Percentiles rank a stretch among this genome's conserved stretches.
Evolutionary conservation across 2,113 vertebrate species (phyloP).

Genomic region (Chaetops frenatus): DNA sequence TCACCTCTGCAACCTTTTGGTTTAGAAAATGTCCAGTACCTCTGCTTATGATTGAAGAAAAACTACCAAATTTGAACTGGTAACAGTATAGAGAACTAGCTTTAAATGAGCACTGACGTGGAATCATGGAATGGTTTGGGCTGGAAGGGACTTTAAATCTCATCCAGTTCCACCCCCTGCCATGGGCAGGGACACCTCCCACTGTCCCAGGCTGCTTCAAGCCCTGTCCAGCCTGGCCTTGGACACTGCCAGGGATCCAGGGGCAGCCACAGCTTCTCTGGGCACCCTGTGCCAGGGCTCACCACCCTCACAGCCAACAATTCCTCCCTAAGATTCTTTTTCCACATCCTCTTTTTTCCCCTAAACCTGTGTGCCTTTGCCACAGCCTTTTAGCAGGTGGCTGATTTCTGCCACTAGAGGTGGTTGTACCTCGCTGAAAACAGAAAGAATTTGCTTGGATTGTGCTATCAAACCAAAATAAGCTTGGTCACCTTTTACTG

Average conservation of each 20-base stretch:
- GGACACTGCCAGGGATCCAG: background rate
- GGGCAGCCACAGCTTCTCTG: background rate
- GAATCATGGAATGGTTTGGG: background rate
- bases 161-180: accelerated
- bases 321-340: background rate
- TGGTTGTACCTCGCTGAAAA: background rate
- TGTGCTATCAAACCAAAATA: background rate
- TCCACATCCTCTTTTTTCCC: background rate
- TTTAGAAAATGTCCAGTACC: background rate
- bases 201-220: background rate
- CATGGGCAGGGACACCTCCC: background rate
- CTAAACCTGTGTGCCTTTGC: background rate
- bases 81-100: background rate
- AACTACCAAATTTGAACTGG: background rate
- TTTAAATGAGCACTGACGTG: background rate
- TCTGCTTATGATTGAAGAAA: background rate
- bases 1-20: background rate
- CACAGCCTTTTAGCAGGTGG: background rate
- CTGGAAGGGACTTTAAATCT: background rate
- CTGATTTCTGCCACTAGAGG: background rate
- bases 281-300: background rate
- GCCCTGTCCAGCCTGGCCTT: accelerated
- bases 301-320: accelerated
- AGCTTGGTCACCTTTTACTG: background rate
- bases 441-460: background rate